Evolutionary conservation across 2,888 invertebrate genomes (phyloP), one percentile per base, ranked within the genome.

Genomic region (Tortricodes alternella): DNA sequence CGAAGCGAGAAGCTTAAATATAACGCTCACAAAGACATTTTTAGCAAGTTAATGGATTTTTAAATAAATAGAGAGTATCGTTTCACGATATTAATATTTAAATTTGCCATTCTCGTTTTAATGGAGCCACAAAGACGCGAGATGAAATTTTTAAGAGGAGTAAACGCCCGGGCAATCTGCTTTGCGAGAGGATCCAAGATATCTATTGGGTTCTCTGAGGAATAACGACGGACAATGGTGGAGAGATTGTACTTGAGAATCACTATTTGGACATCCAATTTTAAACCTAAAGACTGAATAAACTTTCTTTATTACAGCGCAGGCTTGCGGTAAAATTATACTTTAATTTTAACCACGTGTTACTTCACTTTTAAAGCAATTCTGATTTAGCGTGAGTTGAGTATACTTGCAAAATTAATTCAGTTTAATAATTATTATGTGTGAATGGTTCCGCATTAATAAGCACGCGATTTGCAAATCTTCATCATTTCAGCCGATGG

Each of bases 81-180:
- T 50, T 56, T 24, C 44, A 27, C 37, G 50, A 56, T 56, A 56
- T 56, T 56, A 56, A 56, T 56, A 56, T 56, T 56, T 50, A 56
- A 50, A 56, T 56, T 44, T 37, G n/a, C 38, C 49, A 11, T 32
- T 50, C 49, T 19, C 35, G 37, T 56, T 46, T 44, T 50, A 56
- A 56, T 44, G 49, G 43, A 2, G 29, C 34, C 34, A 46, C 46
- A 46, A 21, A 38, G 39, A 15, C 15, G 16, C 13, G 39, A 38
- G 29, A 56, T 56, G 49, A 56, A 50, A 56, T 56, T 56, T 43
- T 53, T 34, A 48, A 23, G 6, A 5, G 34, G 18, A 46, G 11
- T 34, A 19, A 44, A 44, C 35, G 21, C 29, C 11, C 16, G 8
- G 44, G 29, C 44, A 37, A 35, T 55, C 27, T 49, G 29, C 29